Percentiles rank a stretch among this genome's conserved stretches.
Conservation (phyloP, 2,113 vertebrate species). For the Phaethon lepturus region DNA sequence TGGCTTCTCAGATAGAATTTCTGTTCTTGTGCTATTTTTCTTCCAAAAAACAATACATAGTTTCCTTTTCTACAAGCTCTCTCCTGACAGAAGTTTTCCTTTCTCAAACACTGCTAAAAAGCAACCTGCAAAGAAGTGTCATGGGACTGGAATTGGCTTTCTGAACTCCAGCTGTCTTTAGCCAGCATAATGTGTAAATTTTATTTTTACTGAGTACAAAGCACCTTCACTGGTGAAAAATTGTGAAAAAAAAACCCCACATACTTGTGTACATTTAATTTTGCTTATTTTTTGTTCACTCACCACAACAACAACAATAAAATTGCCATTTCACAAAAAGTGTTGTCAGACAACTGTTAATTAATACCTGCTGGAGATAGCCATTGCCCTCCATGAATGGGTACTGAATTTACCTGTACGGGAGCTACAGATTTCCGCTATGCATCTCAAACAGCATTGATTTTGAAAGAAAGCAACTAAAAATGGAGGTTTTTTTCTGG, state of each 20-base stretch:
- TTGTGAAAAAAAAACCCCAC: neutral
- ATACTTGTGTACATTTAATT: neutral
- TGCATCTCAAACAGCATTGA: neutral
- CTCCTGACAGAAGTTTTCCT: neutral
- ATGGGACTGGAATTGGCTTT: neutral
- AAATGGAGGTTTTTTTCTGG: rapidly evolving
- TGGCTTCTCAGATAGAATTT: neutral
- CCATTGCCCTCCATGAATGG: neutral
- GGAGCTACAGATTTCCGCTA: neutral
- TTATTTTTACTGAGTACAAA: neutral
- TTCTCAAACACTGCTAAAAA: neutral
- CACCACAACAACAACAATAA: neutral
- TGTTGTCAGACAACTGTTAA: neutral
- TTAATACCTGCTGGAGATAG: neutral
- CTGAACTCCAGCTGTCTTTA: neutral
- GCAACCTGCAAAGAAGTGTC: neutral
- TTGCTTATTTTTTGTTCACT: neutral
- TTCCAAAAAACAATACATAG: neutral
- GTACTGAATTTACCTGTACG: neutral
- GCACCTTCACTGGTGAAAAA: neutral
- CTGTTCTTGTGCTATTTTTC: neutral
- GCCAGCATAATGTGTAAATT: neutral
- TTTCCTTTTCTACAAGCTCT: neutral
- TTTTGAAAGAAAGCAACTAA: neutral
- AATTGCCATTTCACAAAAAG: neutral